Conservation (phyloP, 2,113 vertebrate species). For the Gallinago media region DNA sequence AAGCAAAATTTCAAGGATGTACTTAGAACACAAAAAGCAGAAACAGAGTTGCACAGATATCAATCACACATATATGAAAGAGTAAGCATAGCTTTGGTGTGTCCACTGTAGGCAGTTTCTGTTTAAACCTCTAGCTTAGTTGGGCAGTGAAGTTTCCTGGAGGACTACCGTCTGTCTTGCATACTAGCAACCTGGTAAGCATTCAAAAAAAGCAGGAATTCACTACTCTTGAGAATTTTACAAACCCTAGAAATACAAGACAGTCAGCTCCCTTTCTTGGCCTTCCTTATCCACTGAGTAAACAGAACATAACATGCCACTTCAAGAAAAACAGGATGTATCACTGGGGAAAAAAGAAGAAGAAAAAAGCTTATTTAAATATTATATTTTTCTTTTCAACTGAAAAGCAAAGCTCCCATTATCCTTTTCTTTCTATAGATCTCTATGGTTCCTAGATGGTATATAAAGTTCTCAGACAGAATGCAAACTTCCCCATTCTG, state of each 20-base stretch:
- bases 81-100: not conserved
- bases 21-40: not conserved
- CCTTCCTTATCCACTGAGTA: not conserved
- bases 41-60: not conserved
- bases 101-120: not conserved
- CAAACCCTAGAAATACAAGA: not conserved
- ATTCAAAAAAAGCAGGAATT: not conserved
- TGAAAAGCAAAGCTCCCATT: not conserved
- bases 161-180: not conserved
- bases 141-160: not conserved
- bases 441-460: not conserved
- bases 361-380: not conserved
- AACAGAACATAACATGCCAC: not conserved
- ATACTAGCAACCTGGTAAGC: not conserved
- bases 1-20: not conserved
- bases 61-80: not conserved
- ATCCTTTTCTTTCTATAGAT: not conserved
- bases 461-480: not conserved
- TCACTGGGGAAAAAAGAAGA: rapidly evolving
- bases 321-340: not conserved
- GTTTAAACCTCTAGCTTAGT: not conserved
- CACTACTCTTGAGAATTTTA: not conserved
- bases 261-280: not conserved
- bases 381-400: not conserved
- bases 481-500: not conserved